Evolutionary conservation across 2,888 invertebrate species (phyloP).

Genomic region (Pandemis corylana): DNA sequence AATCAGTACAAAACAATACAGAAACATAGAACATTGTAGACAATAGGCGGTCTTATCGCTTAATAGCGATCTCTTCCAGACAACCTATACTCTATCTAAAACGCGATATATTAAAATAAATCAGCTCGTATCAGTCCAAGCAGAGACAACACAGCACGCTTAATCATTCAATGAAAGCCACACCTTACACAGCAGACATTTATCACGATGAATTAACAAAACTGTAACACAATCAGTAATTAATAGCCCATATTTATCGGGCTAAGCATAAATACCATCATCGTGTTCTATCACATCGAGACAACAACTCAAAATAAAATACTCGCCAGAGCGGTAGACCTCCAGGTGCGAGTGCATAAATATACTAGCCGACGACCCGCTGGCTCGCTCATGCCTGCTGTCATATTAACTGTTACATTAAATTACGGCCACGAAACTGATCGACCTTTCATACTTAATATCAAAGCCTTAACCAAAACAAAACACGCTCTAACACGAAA

Average conservation of each 20-base stretch:
- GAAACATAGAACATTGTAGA: no score
- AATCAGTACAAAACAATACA: no score
- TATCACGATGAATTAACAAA: conserved; percentile 80
- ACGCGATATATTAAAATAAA: neutral
- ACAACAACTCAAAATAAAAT: conserved; percentile 78
- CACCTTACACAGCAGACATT: conserved; percentile 55
- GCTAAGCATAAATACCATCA: conserved; percentile 75
- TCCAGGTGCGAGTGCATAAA: conserved; percentile 85
- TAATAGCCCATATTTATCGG: conserved; percentile 80
- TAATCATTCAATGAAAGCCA: conserved; percentile 49
- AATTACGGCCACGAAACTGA: conserved; percentile 80
- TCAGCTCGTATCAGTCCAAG: neutral
- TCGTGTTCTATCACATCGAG: conserved; percentile 74
- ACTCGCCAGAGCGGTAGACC: conserved; percentile 70
- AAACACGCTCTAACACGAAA: conserved; percentile 46
- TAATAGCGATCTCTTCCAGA: no score
- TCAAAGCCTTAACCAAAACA: conserved; percentile 52
- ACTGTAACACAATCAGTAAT: conserved; percentile 80
- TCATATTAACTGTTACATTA: conserved; percentile 85
- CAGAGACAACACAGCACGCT: conserved; percentile 23
- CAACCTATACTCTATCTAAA: neutral
- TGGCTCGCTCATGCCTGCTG: conserved; percentile 82
- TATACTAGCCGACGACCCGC: conserved; percentile 81
- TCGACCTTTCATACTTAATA: conserved; percentile 74
- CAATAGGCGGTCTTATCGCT: no score